Base-by-base conservation (phyloP, 1,140 invertebrate species). In the Venustaconcha ellipsiformis region DNA sequence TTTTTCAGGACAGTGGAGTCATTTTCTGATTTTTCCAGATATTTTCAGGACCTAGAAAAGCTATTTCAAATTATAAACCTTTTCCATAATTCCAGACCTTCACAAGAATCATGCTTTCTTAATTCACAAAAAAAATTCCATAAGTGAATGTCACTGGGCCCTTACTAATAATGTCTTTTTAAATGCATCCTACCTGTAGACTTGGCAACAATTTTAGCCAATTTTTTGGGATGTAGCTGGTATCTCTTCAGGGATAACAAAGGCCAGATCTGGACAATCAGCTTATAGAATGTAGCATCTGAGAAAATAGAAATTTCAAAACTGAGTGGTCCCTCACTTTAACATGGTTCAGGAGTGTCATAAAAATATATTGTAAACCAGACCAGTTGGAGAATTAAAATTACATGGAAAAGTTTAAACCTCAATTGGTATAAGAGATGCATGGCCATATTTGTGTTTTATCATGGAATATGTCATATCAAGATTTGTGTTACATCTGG, bases 241-340 rank as follows among this genome's bases (percentile, higher is more conserved):
- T 77, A 78, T 77, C 80, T 82, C 65, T 79, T 82, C 55, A 85
- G 70, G 11, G 84, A 85, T 67, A 85, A 67, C 14, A 85, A 70
- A 6, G 84, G 84, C 84, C 84, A 85, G 75, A 80, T 80, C 75
- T 85, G 80, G 15, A 84, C 72, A 65, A 85, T 79, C 18, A 84
- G 75, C 68, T 83, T 80, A 59, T 73, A 67, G 64, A 84, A 83
- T 17, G 72, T 80, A 17, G 57, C 58, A 78, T 83, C 84, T 85
- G 57, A 58, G 81, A 78, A 69, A 23, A 70, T 48, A 48, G 8
- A 48, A 68, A 37, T 57, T 48, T 48, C 17, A 17, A 4, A 55
- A 14, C 11, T 14, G 0, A 66, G 60, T 37, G 48, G 14, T 5
- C 14, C 14, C 23, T 18, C n/a, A 23, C 12, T 37, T 23, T 63